Percentiles rank a stretch among this genome's conserved stretches.
phyloP scores from a whole-genome alignment of 2,888 invertebrate genomes.

The Tenthredo livida region DNA sequence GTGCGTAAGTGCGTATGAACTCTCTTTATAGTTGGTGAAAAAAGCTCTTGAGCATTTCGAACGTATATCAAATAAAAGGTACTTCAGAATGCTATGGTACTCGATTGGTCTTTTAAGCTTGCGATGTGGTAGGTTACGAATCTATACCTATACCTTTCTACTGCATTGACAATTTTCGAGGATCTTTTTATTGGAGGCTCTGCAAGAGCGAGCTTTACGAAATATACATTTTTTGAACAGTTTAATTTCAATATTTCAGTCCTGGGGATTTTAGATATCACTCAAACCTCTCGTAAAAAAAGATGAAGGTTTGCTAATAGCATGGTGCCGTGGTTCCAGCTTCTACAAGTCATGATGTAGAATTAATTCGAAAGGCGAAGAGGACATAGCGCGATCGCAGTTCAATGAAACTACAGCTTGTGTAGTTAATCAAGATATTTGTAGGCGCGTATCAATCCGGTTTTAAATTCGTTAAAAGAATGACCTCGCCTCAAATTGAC shows the following conservation, averaged over 20 bases:
- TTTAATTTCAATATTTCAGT: background rate
- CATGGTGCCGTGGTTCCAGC: background rate
- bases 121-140: background rate
- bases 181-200: background rate
- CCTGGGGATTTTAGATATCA: background rate
- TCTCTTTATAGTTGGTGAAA: constrained; percentile 9
- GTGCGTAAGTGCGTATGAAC: constrained; percentile 42
- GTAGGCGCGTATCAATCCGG: constrained; percentile 10
- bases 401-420: background rate
- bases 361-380: background rate
- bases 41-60: constrained; percentile 10
- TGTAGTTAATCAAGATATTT: constrained; percentile 10
- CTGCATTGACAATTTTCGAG: constrained; percentile 1
- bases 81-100: constrained; percentile 6
- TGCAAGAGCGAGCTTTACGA: background rate
- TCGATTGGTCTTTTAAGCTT: constrained; percentile 23
- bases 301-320: background rate
- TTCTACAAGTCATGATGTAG: constrained; percentile 1
- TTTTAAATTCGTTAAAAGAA: background rate
- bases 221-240: background rate
- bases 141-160: background rate
- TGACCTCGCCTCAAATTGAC: background rate
- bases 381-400: background rate
- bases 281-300: background rate
- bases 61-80: constrained; percentile 26